These are phyloP conservation scores for Eupithecia vulgata DNA, from an alignment of 2,888 invertebrate species.

Conservation along the genomic window DNA sequence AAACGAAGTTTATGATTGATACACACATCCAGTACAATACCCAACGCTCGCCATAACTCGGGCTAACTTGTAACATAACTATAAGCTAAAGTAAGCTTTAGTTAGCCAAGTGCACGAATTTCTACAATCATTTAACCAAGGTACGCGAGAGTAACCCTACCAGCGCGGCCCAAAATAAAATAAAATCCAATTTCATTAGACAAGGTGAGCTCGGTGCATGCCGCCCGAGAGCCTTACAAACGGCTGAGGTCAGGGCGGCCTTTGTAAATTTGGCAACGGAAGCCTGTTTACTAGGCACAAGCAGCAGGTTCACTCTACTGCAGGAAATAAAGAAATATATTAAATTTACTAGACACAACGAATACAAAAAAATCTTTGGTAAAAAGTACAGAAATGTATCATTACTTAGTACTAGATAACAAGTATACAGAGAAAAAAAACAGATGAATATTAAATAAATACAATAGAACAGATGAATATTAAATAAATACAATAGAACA, in stretches of 20 bases:
- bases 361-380: no score
- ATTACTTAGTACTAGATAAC: no score
- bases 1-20: no score
- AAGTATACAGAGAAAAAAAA: no score
- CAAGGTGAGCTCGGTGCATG: constrained; percentile 21
- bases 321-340: no score
- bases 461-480: no score
- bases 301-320: neutral
- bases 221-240: constrained; percentile 38
- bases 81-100: neutral
- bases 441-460: no score
- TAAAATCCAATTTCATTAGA: constrained; percentile 33
- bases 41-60: neutral
- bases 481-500: no score
- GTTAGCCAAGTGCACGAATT: neutral
- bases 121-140: neutral
- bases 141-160: neutral
- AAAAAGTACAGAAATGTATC: no score
- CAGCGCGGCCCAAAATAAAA: constrained; percentile 5
- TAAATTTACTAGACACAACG: no score
- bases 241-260: constrained; percentile 43
- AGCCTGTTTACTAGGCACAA: neutral
- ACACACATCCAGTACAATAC: neutral
- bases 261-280: constrained; percentile 53
- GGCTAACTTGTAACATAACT: neutral